phyloP scores from a whole-genome alignment of 2,888 invertebrate genomes.

The Conomelus anceps region DNA sequence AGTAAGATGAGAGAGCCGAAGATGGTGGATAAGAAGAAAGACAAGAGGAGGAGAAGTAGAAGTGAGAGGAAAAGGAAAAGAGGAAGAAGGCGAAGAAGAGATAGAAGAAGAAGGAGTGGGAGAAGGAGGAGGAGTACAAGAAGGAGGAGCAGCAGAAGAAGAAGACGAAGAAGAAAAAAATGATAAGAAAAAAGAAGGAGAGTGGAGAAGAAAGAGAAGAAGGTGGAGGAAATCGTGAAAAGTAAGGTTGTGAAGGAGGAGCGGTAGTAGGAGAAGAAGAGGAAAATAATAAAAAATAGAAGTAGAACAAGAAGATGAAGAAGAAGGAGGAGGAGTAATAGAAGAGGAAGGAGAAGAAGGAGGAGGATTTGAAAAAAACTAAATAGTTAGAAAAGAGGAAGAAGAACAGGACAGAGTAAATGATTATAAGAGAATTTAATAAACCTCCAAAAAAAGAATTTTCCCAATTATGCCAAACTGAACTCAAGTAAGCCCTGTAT shows the following conservation, averaged over 20 bases:
- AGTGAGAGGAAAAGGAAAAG: neutral
- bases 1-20: neutral
- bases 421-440: too few species aligned
- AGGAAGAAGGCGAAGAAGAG: neutral
- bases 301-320: neutral
- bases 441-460: too few species aligned
- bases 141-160: neutral
- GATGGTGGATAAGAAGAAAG: neutral
- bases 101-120: neutral
- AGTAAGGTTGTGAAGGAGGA: neutral
- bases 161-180: neutral
- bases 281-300: neutral
- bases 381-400: too few species aligned
- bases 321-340: neutral
- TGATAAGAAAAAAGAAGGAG: neutral
- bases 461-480: too few species aligned
- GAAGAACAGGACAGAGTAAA: too few species aligned
- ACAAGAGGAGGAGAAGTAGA: neutral
- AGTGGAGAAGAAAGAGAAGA: slow-evolving; percentile 33
- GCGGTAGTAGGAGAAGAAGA: neutral
- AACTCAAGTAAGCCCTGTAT: too few species aligned
- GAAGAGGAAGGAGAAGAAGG: slow-evolving; percentile 36
- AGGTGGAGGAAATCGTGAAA: slow-evolving; percentile 39
- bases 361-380: too few species aligned
- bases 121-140: neutral